A percentile compares a stretch with the other conserved stretches of the same genome.
phyloP scores from a whole-genome alignment of 2,888 invertebrate species.

The Anarsia innoxiella region DNA sequence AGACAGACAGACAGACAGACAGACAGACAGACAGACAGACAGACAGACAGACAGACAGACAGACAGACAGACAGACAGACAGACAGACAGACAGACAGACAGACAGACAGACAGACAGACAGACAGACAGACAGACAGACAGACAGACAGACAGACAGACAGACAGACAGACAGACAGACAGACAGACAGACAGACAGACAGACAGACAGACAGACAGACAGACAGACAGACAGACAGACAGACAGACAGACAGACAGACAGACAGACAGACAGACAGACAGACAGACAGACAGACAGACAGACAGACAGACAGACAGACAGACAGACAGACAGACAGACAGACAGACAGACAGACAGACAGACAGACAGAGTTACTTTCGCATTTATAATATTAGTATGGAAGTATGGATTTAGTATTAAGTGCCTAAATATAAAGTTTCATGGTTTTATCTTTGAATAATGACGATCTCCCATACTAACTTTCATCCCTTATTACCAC shows the following conservation, averaged over 20 bases:
- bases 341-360: conserved; percentile 5
- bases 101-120: conserved; percentile 1
- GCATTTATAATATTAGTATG: no score
- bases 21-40: conserved; percentile 2
- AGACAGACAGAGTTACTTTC: no score
- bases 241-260: conserved; percentile 4
- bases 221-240: conserved; percentile 3
- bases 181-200: background rate
- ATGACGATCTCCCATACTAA: no score
- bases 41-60: conserved; percentile 2
- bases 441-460: no score
- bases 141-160: background rate
- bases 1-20: conserved; percentile 2
- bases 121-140: background rate
- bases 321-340: conserved; percentile 4
- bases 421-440: no score
- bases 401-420: no score
- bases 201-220: conserved; percentile 1
- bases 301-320: conserved; percentile 4
- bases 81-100: conserved; percentile 1
- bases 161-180: conserved; percentile 1
- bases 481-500: no score
- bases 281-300: conserved; percentile 3
- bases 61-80: conserved; percentile 2
- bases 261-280: conserved; percentile 4